Evolutionary conservation across 1,140 invertebrate species (phyloP).

Genomic region (Araneus ventricosus): DNA sequence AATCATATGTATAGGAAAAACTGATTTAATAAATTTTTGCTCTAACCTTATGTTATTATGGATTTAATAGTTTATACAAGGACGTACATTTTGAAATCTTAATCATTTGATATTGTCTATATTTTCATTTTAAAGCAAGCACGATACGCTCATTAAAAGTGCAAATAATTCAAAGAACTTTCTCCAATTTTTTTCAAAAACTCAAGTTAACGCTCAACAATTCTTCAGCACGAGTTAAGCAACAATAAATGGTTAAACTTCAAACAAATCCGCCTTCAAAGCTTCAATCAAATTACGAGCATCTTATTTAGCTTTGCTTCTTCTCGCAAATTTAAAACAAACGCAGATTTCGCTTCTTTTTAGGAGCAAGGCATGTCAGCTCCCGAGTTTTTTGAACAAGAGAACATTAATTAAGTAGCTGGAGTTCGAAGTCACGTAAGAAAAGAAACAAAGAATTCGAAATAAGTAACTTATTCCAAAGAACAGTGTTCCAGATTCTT

Average conservation of each 20-base stretch:
- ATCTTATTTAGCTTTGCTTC: neutral
- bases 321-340: neutral
- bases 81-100: no score
- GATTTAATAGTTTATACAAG: no score
- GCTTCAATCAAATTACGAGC: slow-evolving; percentile 25
- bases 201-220: neutral
- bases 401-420: slow-evolving; percentile 54
- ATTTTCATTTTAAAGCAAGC: no score
- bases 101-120: no score
- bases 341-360: neutral
- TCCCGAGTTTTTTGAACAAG: neutral
- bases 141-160: no score
- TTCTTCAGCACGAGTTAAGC: neutral
- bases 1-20: no score
- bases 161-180: no score
- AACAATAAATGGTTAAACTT: neutral
- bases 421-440: slow-evolving; percentile 21
- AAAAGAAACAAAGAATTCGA: slow-evolving; percentile 57
- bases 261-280: neutral
- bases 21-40: no score
- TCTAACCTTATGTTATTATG: no score
- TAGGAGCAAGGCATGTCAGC: neutral
- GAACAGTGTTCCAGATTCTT: neutral
- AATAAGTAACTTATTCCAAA: slow-evolving; percentile 48
- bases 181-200: neutral